Percentiles rank a stretch among this genome's conserved stretches.
Conservation (phyloP, 2,113 vertebrate genomes). For the Athene cunicularia region DNA sequence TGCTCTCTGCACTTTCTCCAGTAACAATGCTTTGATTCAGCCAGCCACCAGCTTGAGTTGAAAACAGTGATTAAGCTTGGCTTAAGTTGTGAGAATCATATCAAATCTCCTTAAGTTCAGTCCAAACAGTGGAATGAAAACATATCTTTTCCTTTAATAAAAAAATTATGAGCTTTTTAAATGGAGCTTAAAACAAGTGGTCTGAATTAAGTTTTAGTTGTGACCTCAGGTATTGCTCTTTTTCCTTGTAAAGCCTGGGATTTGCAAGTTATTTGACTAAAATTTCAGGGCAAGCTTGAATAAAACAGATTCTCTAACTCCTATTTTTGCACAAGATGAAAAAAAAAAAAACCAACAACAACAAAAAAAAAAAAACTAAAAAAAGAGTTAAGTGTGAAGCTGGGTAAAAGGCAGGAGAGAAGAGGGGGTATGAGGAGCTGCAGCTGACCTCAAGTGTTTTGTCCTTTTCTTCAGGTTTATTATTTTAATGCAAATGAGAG, state of each 20-base stretch:
- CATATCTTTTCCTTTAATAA: conserved; percentile 56
- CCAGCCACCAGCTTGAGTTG: conserved; percentile 24
- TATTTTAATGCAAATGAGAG: background rate
- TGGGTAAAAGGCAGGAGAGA: background rate
- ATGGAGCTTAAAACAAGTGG: conserved; percentile 64
- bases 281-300: conserved; percentile 52
- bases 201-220: conserved; percentile 67
- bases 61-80: conserved; percentile 62
- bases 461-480: background rate
- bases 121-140: conserved; percentile 61
- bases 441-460: background rate
- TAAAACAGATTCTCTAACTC: conserved; percentile 20
- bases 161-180: conserved; percentile 67
- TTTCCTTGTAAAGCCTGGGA: conserved; percentile 46
- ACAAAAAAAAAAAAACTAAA: background rate
- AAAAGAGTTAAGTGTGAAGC: background rate
- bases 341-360: too few species aligned
- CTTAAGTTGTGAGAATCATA: conserved; percentile 57
- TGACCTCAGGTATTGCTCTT: conserved; percentile 53
- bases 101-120: conserved; percentile 59
- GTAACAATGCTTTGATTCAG: conserved; percentile 66
- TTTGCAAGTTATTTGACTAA: conserved; percentile 55
- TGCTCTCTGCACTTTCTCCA: conserved; percentile 58
- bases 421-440: background rate
- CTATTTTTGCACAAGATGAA: background rate